Conservation (phyloP, 37 sponge, comb jelly and placozoan species). For the Diacarnus erythraeanus region DNA sequence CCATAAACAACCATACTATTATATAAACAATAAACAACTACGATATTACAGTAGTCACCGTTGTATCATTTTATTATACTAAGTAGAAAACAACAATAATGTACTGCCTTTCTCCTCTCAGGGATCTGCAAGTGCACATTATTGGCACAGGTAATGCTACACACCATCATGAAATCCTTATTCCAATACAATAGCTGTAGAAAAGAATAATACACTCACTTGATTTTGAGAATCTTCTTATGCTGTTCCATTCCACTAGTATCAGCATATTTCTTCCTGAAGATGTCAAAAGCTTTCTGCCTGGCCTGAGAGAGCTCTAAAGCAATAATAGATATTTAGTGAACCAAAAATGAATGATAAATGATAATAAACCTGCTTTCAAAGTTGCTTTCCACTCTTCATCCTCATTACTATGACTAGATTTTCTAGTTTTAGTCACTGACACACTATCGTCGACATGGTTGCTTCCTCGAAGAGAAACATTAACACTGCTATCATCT, state of each 20-base stretch:
- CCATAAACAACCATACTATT: too few species aligned
- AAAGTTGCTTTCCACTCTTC: neutral
- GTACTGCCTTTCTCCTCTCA: too few species aligned
- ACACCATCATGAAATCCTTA: too few species aligned
- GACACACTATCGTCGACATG: neutral
- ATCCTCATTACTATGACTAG: neutral
- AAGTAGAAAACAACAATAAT: too few species aligned
- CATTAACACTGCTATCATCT: neutral
- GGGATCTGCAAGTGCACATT: too few species aligned
- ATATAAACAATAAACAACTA: too few species aligned
- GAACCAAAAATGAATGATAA: neutral
- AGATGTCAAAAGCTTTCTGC: conserved; percentile 96
- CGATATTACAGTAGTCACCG: too few species aligned
- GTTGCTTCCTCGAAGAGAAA: neutral
- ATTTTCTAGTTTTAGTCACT: neutral
- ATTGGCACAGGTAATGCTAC: too few species aligned
- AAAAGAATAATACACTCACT: conserved; percentile 29
- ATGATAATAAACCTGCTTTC: conserved; percentile 6
- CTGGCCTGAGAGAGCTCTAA: conserved; percentile 63
- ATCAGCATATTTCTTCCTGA: conserved; percentile 74
- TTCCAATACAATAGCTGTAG: neutral
- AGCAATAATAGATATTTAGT: neutral
- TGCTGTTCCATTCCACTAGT: conserved; percentile 72
- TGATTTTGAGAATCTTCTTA: conserved; percentile 76
- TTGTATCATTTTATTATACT: too few species aligned